Conservation (phyloP, 2,797 vertebrate genomes). For the Myiothlypis coronata region DNA sequence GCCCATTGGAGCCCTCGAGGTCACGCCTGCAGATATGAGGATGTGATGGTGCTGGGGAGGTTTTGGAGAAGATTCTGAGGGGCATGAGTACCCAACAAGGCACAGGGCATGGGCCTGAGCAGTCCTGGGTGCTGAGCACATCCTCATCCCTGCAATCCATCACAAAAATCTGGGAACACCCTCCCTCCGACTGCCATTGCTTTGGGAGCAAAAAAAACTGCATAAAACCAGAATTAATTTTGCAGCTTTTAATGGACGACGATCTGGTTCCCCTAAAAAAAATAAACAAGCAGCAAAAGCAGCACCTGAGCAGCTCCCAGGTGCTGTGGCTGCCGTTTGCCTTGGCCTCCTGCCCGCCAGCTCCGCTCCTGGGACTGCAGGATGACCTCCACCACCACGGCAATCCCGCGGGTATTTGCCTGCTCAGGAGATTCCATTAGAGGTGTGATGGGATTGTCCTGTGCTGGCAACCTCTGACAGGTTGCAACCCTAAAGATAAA, state of each 20-base stretch:
- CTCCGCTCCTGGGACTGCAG: background rate
- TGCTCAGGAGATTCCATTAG: background rate
- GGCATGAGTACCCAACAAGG: background rate
- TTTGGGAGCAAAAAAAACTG: background rate
- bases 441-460: constrained; percentile 47
- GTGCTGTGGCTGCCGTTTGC: background rate
- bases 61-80: background rate
- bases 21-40: fast-evolving
- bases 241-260: fast-evolving
- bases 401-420: background rate
- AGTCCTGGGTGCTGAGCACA: background rate
- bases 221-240: background rate
- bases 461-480: constrained; percentile 54
- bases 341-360: background rate
- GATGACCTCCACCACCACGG: background rate
- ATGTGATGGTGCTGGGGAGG: fast-evolving
- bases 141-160: background rate
- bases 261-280: background rate
- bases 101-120: fast-evolving
- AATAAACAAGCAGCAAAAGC: background rate
- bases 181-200: fast-evolving
- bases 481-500: constrained; percentile 79
- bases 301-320: background rate
- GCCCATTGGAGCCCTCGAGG: fast-evolving
- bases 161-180: background rate